phyloP scores from a whole-genome alignment of 2,113 vertebrate species.

The Callorhinus ursinus region DNA sequence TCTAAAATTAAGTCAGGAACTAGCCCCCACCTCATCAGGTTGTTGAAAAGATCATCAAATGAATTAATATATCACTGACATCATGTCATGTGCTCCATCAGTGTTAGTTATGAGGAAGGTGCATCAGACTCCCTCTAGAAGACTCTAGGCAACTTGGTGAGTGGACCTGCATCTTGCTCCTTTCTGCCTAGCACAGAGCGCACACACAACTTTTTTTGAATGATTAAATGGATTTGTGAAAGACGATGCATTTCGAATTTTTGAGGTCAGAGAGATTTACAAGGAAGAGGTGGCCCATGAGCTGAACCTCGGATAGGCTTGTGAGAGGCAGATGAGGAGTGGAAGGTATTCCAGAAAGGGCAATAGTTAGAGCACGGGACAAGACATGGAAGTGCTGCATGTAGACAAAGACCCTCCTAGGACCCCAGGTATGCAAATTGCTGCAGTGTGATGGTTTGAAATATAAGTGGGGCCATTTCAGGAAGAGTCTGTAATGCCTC shows the following conservation, averaged over 20 bases:
- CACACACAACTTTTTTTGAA: neutral
- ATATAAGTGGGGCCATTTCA: neutral
- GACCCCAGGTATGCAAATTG: neutral
- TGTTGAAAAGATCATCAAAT: neutral
- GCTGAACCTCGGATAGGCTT: neutral
- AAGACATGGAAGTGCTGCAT: neutral
- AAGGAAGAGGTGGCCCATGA: neutral
- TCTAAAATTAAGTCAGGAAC: slow-evolving; percentile 43
- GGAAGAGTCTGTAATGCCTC: neutral
- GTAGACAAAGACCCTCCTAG: neutral
- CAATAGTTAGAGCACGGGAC: neutral
- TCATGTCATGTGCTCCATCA: neutral
- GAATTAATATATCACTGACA: neutral
- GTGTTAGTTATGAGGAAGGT: neutral
- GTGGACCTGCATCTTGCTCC: neutral
- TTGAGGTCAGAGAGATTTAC: neutral
- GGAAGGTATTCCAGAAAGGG: neutral
- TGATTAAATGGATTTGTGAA: neutral
- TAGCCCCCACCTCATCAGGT: neutral
- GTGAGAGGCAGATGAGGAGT: neutral
- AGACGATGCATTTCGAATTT: neutral
- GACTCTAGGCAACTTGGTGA: neutral
- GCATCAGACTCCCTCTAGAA: neutral
- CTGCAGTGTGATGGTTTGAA: neutral
- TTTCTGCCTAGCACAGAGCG: neutral